Evolutionary conservation across 2,888 invertebrate genomes (phyloP).

Genomic region (Synergus japonicus): DNA sequence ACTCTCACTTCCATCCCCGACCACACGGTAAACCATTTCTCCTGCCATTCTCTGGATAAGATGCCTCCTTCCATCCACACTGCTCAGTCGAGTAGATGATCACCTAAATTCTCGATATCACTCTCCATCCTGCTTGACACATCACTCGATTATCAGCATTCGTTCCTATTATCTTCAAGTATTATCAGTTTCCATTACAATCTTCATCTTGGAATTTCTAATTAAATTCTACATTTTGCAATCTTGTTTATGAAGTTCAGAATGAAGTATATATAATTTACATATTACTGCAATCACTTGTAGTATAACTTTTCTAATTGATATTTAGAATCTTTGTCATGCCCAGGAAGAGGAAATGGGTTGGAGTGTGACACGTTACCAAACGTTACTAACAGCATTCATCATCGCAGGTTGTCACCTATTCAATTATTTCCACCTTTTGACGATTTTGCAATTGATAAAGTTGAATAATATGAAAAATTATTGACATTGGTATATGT

Average conservation of each 20-base stretch:
- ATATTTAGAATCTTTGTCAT: too few species aligned
- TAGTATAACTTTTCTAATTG: too few species aligned
- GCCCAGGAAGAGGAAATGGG: too few species aligned
- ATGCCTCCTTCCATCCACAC: slow-evolving; percentile 61
- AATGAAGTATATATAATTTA: too few species aligned
- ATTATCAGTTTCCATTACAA: slow-evolving; percentile 17
- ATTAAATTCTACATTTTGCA: neutral
- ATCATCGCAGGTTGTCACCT: too few species aligned
- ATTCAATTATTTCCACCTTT: too few species aligned
- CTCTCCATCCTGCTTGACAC: slow-evolving; percentile 23
- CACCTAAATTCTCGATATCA: slow-evolving; percentile 39
- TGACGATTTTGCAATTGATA: too few species aligned
- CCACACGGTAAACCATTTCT: slow-evolving; percentile 61
- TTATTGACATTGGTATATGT: too few species aligned
- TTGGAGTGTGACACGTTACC: too few species aligned
- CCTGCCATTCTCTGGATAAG: slow-evolving; percentile 65
- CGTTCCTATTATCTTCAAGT: slow-evolving; percentile 8
- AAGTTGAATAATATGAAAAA: too few species aligned
- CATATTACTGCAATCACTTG: too few species aligned
- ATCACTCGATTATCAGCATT: slow-evolving; percentile 31
- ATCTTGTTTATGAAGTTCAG: neutral
- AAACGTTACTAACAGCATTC: too few species aligned
- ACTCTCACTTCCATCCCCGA: slow-evolving; percentile 57
- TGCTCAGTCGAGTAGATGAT: slow-evolving; percentile 45
- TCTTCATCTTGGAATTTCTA: neutral